phyloP scores from a whole-genome alignment of 2,888 invertebrate genomes.

The Nasonia oneida region DNA sequence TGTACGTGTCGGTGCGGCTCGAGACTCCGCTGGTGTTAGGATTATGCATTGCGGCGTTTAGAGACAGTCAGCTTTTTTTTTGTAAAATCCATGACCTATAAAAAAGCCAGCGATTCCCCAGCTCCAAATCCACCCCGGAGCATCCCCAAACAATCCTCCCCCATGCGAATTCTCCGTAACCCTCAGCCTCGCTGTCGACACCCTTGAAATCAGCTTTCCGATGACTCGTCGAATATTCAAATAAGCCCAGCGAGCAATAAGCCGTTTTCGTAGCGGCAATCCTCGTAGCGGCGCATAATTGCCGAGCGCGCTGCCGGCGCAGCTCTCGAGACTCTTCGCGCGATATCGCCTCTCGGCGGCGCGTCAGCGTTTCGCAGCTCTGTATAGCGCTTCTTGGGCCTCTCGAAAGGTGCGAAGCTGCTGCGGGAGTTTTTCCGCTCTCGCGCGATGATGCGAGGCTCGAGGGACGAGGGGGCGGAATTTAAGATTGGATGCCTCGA shows the following conservation, averaged over 20 bases:
- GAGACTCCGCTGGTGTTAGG: not conserved
- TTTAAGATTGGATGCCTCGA: conserved; percentile 14
- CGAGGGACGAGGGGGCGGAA: conserved; percentile 20
- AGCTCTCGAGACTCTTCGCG: conserved; percentile 22
- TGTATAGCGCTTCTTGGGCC: not conserved
- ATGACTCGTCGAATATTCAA: conserved; percentile 66
- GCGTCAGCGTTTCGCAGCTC: conserved; percentile 65
- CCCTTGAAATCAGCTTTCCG: conserved; percentile 52
- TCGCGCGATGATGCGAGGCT: not conserved
- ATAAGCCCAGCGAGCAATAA: conserved; percentile 62
- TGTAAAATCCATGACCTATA: no score
- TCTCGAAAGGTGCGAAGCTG: conserved; percentile 33
- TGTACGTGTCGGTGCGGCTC: not conserved
- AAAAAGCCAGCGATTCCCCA: no score
- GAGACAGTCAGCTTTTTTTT: no score
- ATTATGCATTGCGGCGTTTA: not conserved
- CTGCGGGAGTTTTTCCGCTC: not conserved
- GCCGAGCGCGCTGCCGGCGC: conserved; percentile 58
- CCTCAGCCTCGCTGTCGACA: not conserved
- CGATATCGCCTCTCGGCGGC: not conserved
- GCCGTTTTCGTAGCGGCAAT: conserved; percentile 60
- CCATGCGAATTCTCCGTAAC: not conserved
- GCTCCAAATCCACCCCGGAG: not conserved
- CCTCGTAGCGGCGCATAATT: conserved; percentile 60
- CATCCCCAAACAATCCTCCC: not conserved